phyloP scores from a whole-genome alignment of 2,888 invertebrate genomes.

The Julus scanicus region DNA sequence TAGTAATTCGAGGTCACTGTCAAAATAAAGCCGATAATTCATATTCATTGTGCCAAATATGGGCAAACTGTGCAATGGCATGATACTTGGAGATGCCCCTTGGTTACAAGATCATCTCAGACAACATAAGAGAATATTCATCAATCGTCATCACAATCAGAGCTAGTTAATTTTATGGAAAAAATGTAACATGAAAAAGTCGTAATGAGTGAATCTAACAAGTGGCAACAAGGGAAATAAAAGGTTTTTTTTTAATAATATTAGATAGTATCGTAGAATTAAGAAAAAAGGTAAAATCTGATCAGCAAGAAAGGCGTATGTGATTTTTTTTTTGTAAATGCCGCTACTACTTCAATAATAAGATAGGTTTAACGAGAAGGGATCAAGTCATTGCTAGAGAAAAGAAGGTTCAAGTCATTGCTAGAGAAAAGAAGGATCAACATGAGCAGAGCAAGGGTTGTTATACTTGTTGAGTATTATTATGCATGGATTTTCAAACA shows the following conservation, averaged over 20 bases:
- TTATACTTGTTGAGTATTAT: not conserved
- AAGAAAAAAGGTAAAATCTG: conserved; percentile 36
- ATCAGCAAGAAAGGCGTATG: conserved; percentile 42
- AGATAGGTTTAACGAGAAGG: conserved; percentile 20
- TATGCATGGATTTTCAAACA: not conserved
- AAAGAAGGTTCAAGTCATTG: not conserved
- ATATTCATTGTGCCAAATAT: not conserved
- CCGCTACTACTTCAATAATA: conserved; percentile 39
- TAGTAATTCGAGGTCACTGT: not conserved
- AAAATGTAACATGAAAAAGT: conserved; percentile 38
- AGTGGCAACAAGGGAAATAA: conserved; percentile 39
- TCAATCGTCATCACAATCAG: conserved; percentile 35
- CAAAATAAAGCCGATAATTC: not conserved
- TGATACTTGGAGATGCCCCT: conserved; percentile 13
- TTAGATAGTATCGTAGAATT: conserved; percentile 30
- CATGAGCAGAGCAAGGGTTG: conserved; percentile 23
- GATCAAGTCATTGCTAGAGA: conserved; percentile 14
- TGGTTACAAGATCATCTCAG: not conserved
- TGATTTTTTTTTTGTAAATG: conserved; percentile 25
- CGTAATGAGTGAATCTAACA: conserved; percentile 42
- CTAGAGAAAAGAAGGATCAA: conserved; percentile 36
- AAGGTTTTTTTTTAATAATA: conserved; percentile 31
- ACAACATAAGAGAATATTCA: not conserved
- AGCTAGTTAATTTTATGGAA: conserved; percentile 26
- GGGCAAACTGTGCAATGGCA: not conserved